Conservation (phyloP, 2,888 invertebrate genomes). For the Caenorhabditis angaria region DNA sequence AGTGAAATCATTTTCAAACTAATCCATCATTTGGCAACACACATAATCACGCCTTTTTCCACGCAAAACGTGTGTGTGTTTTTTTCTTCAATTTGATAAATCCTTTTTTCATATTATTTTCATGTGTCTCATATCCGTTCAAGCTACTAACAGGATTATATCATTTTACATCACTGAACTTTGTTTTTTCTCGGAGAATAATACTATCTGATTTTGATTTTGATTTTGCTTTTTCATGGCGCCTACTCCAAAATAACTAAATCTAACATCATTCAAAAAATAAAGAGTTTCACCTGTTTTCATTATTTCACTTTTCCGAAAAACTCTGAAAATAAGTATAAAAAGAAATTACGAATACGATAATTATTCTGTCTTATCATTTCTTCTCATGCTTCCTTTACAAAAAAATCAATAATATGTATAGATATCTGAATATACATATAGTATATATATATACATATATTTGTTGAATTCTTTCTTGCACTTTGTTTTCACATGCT, state of each 20-base stretch:
- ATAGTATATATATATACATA: too few relatives aligned
- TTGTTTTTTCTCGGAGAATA: not conserved
- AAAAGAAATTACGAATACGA: not conserved
- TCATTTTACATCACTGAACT: not conserved
- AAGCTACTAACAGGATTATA: slow-evolving; percentile 2
- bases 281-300: slow-evolving; percentile 2
- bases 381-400: not conserved
- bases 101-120: slow-evolving; percentile 19
- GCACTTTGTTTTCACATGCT: too few relatives aligned
- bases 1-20: too few relatives aligned
- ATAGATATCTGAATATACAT: too few relatives aligned
- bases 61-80: too few relatives aligned
- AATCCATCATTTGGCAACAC: too few relatives aligned
- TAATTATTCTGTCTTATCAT: not conserved
- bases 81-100: slow-evolving; percentile 7
- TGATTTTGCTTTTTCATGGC: too few relatives aligned
- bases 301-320: not conserved
- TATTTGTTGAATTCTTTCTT: too few relatives aligned
- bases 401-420: too few relatives aligned
- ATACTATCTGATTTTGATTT: not conserved
- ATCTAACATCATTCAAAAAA: not conserved
- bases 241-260: not conserved
- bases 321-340: not conserved
- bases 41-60: too few relatives aligned
- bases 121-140: slow-evolving; percentile 16